Evolutionary conservation across 2,888 invertebrate genomes (phyloP), one percentile per base, ranked within the genome.

Genomic region (Macaria notata): DNA sequence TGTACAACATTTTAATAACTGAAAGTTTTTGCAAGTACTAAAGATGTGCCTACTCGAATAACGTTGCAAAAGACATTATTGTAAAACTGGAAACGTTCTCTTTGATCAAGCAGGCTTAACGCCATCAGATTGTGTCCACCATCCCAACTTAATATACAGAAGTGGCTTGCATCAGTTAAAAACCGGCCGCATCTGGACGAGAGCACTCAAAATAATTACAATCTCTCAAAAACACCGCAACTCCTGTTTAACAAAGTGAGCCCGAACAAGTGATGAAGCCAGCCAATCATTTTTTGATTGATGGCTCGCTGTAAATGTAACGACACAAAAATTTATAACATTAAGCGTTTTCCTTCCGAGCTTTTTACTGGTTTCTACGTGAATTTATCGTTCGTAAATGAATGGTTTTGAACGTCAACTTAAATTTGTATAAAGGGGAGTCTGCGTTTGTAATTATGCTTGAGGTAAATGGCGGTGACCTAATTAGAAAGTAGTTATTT

Each of bases 121-220:
- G 47, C 33, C 29, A 47, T 29, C 29, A 8, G 38, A 29, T 29
- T 38, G 9, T 19, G 38, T 6, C 9, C n/a, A 41, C 41, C 9
- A 9, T 8, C 8, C 8, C 41, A 9, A 49, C 3, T 19, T 4
- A 7, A 31, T 30, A 42, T 33, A n/a, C 42, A 19, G 1, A 49
- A 43, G 19, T 43, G 46, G 19, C 7, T 48, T 39, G 41, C 36
- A 33, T 31, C 48, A 5, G n/a, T 41, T 41, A 48, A 41, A 38
- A 44, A 31, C 39, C 51, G 63, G 67, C 72, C 78, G 70, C 81
- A 77, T 72, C 77, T 79, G 81, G 77, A 62, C 69, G 68, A 68
- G 69, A 75, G 72, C 81, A 81, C 81, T 82, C 76, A 73, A 75
- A 77, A 76, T 81, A 81, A 82, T 82, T 81, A 80, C 76, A 80